phyloP scores from a whole-genome alignment of 1,140 invertebrate species.

The Hypsibius dujardini region DNA sequence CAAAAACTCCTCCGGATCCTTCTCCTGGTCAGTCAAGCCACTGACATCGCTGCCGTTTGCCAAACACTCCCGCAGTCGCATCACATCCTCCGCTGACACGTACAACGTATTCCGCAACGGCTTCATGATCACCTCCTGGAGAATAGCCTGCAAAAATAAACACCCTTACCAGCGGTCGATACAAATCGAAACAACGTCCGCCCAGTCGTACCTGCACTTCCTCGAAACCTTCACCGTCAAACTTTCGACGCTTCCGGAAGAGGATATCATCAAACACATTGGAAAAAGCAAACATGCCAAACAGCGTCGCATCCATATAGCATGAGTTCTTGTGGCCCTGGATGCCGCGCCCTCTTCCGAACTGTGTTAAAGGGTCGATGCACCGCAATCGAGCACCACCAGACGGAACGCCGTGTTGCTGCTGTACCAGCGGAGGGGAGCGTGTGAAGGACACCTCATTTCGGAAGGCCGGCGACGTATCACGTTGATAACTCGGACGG shows the following conservation, averaged over 20 bases:
- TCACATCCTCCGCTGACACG: constrained; percentile 79
- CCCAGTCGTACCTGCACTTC: constrained; percentile 50
- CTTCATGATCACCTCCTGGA: constrained; percentile 88
- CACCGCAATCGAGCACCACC: too few species aligned
- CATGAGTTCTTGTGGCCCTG: constrained; percentile 96
- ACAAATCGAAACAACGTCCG: background rate
- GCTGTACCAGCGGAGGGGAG: too few species aligned
- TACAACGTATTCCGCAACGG: constrained; percentile 62
- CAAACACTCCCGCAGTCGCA: constrained; percentile 70
- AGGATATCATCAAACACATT: constrained; percentile 75
- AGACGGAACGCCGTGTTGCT: too few species aligned
- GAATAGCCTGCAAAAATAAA: constrained; percentile 35
- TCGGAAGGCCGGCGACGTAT: too few species aligned
- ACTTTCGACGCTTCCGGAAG: constrained; percentile 48
- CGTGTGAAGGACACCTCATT: too few species aligned
- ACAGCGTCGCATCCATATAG: constrained; percentile 85
- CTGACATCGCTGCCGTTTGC: constrained; percentile 70
- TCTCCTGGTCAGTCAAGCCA: constrained; percentile 72
- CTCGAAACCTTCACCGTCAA: constrained; percentile 64
- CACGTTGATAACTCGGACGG: too few species aligned
- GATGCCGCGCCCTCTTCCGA: constrained; percentile 48
- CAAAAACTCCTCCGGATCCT: constrained; percentile 94
- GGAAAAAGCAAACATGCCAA: constrained; percentile 89
- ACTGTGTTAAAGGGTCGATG: too few species aligned
- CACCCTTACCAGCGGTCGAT: background rate